Percentiles rank a stretch among this genome's conserved stretches.
Conservation (phyloP, 1,140 invertebrate species). For the Bombyx mori region DNA sequence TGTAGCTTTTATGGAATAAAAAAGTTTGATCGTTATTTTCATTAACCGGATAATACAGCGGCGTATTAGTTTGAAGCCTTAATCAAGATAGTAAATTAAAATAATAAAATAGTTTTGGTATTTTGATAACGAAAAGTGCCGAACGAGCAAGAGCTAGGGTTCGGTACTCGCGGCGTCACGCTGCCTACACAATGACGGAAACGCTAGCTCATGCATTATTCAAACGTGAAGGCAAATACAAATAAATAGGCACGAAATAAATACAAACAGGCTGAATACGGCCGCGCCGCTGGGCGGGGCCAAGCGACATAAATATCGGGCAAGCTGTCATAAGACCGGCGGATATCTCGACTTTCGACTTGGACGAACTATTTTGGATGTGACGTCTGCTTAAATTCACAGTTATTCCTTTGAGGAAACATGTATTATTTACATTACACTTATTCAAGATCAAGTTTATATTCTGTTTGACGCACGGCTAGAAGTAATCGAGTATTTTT, state of each 20-base stretch:
- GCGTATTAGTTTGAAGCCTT: too few relatives aligned
- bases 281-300: conserved; percentile 60
- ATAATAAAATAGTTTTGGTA: neutral
- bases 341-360: conserved; percentile 33
- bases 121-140: conserved; percentile 12
- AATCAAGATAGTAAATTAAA: too few relatives aligned
- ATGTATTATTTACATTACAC: neutral
- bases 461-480: too few relatives aligned
- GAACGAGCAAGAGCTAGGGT: conserved; percentile 16
- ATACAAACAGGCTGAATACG: conserved; percentile 68
- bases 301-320: conserved; percentile 62
- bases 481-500: too few relatives aligned
- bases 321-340: conserved; percentile 52
- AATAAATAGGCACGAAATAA: conserved; percentile 70
- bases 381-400: conserved; percentile 18
- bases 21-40: too few relatives aligned
- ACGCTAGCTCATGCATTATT: conserved; percentile 65
- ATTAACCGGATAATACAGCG: too few relatives aligned
- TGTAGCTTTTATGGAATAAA: too few relatives aligned
- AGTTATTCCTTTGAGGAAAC: conserved; percentile 5
- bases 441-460: too few relatives aligned
- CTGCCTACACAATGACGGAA: conserved; percentile 67
- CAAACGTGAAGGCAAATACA: conserved; percentile 66
- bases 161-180: conserved; percentile 49
- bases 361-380: conserved; percentile 48